Base-by-base conservation (phyloP, 2,888 invertebrate species). In the Chrysolina haemoptera region DNA sequence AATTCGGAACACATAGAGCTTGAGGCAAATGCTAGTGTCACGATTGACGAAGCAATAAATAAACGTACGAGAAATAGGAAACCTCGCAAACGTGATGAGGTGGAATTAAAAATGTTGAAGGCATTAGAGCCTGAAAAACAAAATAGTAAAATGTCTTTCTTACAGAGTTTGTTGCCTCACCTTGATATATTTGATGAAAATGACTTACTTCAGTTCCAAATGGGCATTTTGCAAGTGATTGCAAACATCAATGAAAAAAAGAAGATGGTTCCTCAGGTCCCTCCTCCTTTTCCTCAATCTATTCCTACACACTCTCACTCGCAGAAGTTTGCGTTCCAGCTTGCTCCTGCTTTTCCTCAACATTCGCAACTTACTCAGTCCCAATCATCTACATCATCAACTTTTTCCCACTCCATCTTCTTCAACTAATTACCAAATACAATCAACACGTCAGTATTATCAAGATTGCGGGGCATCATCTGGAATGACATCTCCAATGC, bases 201-300 rank as follows among this genome's bases (percentile, higher is more conserved):
- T 46, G 55, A 68, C 35, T 40, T 41, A 18, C 62, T 50, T 41
- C 27, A 27, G 27, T 27, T 27, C 27, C 27, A 27, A 27, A 27
- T 27, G 27, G 27, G 27, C 27, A 5, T 62, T 68, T 71, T 67
- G 66, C 71, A 63, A 40, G 18, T 65, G 46, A 50, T 66, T 62
- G 16, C 65, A 67, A 62, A 73, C 71, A 76, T 73, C 20, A 59
- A 62, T 27, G 65, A 55, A 74, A 69, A 27, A 62, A 62, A 62
- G 35, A 62, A 59, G 59, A 59, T 59, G 59, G 59, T 59, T 59
- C 59, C 59, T 59, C 59, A 59, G 18, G 59, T 59, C 59, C 59
- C 59, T 59, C 59, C 22, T 59, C 59, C 59, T 59, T 68, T 53
- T 68, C 35, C 63, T 63, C 63, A 63, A 63, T 63, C 43, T 63